Base-by-base conservation (phyloP, 2,888 invertebrate species). In the Notocelia uddmanniana region DNA sequence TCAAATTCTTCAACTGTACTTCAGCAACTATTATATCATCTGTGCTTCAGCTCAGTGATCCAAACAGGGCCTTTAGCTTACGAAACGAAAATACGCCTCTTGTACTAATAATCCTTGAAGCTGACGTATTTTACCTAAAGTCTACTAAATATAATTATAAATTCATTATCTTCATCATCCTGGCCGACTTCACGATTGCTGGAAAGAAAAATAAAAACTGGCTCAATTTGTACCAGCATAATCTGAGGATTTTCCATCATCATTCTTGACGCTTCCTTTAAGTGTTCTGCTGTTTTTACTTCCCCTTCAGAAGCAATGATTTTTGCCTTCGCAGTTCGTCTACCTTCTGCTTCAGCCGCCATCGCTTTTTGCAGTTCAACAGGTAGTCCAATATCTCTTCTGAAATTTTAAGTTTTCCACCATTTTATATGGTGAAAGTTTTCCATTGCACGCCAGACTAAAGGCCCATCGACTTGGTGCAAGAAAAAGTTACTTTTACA, bases 301-400 rank as follows among this genome's bases (percentile, higher is more conserved):
- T 89, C 89, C 19, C 88, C 89, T 78, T 87, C 81, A 0, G 89
- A 84, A 77, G 87, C 89, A 55, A 89, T 89, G 10, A 89, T 80
- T 77, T 87, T 89, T 5, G 88, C 89, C 82, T 85, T 88, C 19
- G 84, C 89, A 50, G 84, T 69, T 6, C 89, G 83, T n/a, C 85
- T 85, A 1, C 85, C 87, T 77, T 89, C 89, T 8, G 89, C 88
- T 76, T 89, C 89, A 10, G 88, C 85, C 10, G 89, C 89, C 87
- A 89, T 88, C 34, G 89, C 89, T 75, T 81, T 87, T 83, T 89
- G 89, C 15, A 89, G 76, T 31, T 86, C 88, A 69, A 72, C 79
- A 18, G 89, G 89, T 66, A 89, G 74, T 34, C 84, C 73, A 9
- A 89, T 80, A 55, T 89, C 83, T 79, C 88, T 89, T 79, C 88